A percentile compares a stretch with the other conserved stretches of the same genome.
Evolutionary conservation across 37 sponge, comb jelly and placozoan genomes (phyloP).

Genomic region (Tethya wilhelma): DNA sequence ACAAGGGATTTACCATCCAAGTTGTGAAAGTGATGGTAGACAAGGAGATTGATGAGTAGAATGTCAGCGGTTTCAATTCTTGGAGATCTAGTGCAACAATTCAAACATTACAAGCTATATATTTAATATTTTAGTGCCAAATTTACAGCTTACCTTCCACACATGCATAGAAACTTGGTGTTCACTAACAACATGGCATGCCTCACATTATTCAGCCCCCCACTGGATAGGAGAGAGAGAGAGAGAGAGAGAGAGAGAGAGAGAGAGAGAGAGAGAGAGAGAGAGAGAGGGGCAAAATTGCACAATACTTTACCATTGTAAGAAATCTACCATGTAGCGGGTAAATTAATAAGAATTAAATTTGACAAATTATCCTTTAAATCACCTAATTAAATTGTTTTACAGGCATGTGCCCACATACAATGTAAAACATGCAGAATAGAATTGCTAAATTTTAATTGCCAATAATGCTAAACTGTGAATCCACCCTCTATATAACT

Average conservation of each 20-base stretch:
- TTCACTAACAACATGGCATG: constrained; percentile 69
- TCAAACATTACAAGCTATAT: neutral
- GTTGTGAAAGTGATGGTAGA: constrained; percentile 21
- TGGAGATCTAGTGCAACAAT: constrained; percentile 30
- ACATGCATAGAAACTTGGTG: constrained; percentile 53
- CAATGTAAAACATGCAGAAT: too few relatives aligned
- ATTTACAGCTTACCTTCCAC: constrained; percentile 27
- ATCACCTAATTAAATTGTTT: too few relatives aligned
- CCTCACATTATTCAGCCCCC: constrained; percentile 50
- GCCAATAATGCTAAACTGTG: too few relatives aligned
- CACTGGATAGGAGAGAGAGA: constrained; percentile 24
- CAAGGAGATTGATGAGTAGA: constrained; percentile 50
- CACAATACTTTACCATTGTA: too few relatives aligned
- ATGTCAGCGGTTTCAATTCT: constrained; percentile 51
- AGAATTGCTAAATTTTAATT: neutral
- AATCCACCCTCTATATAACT: too few relatives aligned
- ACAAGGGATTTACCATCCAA: neutral
- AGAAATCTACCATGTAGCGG: too few relatives aligned
- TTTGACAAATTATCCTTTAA: too few relatives aligned
- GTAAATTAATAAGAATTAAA: too few relatives aligned
- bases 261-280: constrained; percentile 23
- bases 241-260: constrained; percentile 23
- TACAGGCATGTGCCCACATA: too few relatives aligned
- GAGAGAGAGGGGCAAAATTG: too few relatives aligned
- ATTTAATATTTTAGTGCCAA: neutral